Evolutionary conservation across 2,888 invertebrate species (phyloP).

Genomic region (Drosophila seclusa): DNA sequence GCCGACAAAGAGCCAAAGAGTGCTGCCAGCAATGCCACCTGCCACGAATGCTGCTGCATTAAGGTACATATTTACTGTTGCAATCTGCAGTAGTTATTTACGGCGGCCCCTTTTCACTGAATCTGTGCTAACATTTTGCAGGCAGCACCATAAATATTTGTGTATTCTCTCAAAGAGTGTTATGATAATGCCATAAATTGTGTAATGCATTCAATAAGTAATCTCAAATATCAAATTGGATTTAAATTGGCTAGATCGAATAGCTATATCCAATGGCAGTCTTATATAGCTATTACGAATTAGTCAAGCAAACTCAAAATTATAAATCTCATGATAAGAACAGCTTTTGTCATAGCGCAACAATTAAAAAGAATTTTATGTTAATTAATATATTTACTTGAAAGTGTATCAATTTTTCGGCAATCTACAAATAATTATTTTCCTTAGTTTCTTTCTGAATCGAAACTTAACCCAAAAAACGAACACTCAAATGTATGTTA

Average conservation of each 20-base stretch:
- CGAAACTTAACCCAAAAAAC: background rate
- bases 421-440: background rate
- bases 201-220: background rate
- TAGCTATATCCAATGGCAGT: background rate
- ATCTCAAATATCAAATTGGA: background rate
- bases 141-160: background rate
- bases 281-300: background rate
- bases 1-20: constrained; percentile 17
- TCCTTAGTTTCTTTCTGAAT: background rate
- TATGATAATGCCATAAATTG: background rate
- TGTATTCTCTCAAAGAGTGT: background rate
- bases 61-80: constrained; percentile 45
- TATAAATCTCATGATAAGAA: background rate
- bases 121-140: constrained; percentile 28
- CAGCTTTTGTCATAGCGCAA: background rate
- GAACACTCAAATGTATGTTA: background rate
- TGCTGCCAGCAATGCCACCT: constrained; percentile 7
- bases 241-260: background rate
- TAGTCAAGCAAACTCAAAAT: background rate
- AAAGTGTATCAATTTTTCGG: background rate
- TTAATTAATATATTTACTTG: background rate
- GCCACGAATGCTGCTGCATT: constrained; percentile 29
- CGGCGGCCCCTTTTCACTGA: constrained; percentile 10
- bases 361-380: background rate
- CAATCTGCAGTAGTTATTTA: constrained; percentile 51